Evolutionary conservation across 2,888 invertebrate species (phyloP), one percentile per base, ranked within the genome.

Genomic region (Thymelicus acteon): DNA sequence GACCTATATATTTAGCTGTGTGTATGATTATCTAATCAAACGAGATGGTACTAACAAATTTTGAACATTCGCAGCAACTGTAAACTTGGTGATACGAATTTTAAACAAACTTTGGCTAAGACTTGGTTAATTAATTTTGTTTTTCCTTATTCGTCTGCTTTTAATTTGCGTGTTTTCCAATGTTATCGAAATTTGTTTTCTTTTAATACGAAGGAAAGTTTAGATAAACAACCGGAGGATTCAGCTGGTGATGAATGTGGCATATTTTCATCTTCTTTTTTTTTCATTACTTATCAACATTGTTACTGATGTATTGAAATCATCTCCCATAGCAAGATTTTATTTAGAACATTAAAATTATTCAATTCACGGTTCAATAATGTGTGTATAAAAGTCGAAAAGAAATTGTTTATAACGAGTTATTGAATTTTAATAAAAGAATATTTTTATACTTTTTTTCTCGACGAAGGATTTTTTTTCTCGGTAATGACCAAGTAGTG

Each of bases 81-180:
- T 61, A 62, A 64, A 70, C 49, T 64, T 64, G 8, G 44, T 15
- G 24, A 54, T 52, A 37, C 5, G 49, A 68, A 68, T 61, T 68
- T 52, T 31, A 39, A 63, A 58, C 69, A 64, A 70, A 64, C 47
- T 69, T 69, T 15, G 8, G 54, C 19, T 7, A 67, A 69, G 57
- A 69, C 62, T 80, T 79, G 77, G 82, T 85, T 88, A 90, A 90
- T 91, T 90, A 90, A 89, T 90, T 87, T 82, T 74, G 75, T 64
- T 76, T 65, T 71, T 74, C 75, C 73, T 73, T 76, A 82, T 86
- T 85, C 82, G 82, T 75, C 77, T 86, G 86, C 83, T 86, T 88
- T 86, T 87, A 85, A 87, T 85, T 69, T 54, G 62, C 19, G 1
- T 12, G 31, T 54, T 0, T 49, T 67, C 10, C 5, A 49, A 13